Percentiles rank a stretch among this genome's conserved stretches.
These are phyloP conservation scores for Ahaetulla prasina DNA, from an alignment of 2,113 vertebrate species.

Conservation along the genomic window DNA sequence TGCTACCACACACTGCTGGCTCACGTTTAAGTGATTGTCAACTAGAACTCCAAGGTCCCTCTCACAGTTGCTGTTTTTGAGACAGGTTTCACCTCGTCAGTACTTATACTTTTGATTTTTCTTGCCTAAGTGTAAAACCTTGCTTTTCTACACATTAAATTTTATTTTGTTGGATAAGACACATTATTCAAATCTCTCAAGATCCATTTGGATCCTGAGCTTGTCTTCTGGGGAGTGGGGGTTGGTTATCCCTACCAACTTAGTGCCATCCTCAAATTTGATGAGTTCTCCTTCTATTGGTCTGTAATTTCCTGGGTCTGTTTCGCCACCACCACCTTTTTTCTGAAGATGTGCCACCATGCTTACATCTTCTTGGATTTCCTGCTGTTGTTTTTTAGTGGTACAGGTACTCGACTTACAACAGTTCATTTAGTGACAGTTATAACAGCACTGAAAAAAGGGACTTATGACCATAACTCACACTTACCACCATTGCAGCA, in stretches of 20 bases:
- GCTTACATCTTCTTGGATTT: neutral
- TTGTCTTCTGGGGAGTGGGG: too few relatives aligned
- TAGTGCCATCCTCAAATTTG: too few relatives aligned
- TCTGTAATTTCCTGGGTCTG: too few relatives aligned
- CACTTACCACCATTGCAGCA: neutral
- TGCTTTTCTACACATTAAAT: too few relatives aligned
- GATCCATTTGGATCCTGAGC: too few relatives aligned
- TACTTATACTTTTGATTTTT: too few relatives aligned
- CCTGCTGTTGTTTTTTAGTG: neutral
- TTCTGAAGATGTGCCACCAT: neutral
- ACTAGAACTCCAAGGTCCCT: neutral
- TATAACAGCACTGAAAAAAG: neutral
- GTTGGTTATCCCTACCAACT: too few relatives aligned
- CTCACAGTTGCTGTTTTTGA: neutral
- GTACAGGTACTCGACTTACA: neutral
- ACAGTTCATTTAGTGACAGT: neutral
- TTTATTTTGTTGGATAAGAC: too few relatives aligned
- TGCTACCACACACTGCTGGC: neutral
- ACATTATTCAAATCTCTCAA: too few relatives aligned
- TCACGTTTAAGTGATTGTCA: neutral
- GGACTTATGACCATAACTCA: neutral
- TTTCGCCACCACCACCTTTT: too few relatives aligned
- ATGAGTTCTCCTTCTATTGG: too few relatives aligned
- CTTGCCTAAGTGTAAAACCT: too few relatives aligned
- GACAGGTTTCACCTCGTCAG: neutral